These are phyloP conservation scores for Pampus argenteus DNA, from an alignment of 2,797 vertebrate genomes.

Conservation along the genomic window DNA sequence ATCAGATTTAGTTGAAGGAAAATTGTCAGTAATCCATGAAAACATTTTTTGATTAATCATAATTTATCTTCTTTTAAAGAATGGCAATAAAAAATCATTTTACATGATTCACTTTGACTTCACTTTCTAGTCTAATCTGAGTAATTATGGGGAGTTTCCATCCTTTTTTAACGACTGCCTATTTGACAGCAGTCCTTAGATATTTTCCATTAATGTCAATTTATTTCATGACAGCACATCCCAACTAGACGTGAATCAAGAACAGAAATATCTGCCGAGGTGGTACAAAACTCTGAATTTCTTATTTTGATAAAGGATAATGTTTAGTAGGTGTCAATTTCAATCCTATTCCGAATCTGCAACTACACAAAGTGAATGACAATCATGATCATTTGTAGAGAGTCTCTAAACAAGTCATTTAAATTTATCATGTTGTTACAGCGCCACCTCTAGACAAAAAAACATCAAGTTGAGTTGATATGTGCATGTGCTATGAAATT, in stretches of 20 bases:
- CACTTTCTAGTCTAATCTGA: not conserved
- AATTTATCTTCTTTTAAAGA: not conserved
- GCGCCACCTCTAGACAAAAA: constrained; percentile 7
- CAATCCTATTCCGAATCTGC: not conserved
- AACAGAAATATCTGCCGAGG: too few species aligned
- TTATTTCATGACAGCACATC: not conserved
- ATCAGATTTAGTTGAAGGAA: not conserved
- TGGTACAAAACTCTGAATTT: not conserved
- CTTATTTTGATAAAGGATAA: not conserved
- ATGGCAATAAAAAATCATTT: not conserved
- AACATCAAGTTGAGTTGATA: not conserved
- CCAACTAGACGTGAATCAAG: not conserved
- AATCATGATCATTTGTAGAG: constrained; percentile 11
- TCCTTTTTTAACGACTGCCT: not conserved
- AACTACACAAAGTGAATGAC: not conserved
- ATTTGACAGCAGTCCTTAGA: not conserved
- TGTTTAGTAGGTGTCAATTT: not conserved
- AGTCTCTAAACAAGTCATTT: not conserved
- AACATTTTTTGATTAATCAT: too few species aligned
- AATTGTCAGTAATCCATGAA: too few species aligned
- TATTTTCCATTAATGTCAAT: not conserved
- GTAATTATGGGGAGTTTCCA: not conserved
- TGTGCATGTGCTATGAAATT: constrained; percentile 5
- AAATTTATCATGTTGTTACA: constrained; percentile 1
- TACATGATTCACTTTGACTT: not conserved